phyloP scores from a whole-genome alignment of 64 coral and sea anemone genomes.

The Pachyseris speciosa region DNA sequence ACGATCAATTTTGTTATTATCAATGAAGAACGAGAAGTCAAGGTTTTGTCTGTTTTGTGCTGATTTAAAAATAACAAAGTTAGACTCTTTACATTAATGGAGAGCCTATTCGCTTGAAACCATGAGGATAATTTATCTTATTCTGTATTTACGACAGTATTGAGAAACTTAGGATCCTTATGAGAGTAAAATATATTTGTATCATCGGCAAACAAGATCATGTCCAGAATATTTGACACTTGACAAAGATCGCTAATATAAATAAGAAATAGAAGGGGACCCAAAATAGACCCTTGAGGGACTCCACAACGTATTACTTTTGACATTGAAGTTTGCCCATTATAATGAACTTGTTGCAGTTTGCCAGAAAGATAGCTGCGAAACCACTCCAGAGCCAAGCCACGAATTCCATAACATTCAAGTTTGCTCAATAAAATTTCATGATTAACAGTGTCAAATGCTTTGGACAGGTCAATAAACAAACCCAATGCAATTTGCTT shows the following conservation, averaged over 20 bases:
- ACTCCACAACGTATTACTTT: constrained; percentile 6
- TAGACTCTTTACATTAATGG: constrained; percentile 25
- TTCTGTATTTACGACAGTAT: constrained; percentile 24
- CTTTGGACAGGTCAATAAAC: not conserved
- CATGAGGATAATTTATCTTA: constrained; percentile 12
- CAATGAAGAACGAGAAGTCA: not conserved
- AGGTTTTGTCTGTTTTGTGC: constrained; percentile 11
- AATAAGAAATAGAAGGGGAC: constrained; percentile 44
- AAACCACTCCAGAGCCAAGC: constrained; percentile 26
- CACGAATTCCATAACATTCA: constrained; percentile 15
- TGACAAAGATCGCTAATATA: constrained; percentile 41
- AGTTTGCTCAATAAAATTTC: constrained; percentile 17
- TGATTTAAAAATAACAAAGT: constrained; percentile 49
- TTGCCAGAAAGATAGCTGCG: constrained; percentile 7
- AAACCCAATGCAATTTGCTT: not conserved
- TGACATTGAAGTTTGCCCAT: not conserved
- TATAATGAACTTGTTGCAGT: constrained; percentile 17
- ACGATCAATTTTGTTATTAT: constrained; percentile 24
- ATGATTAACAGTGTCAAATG: constrained; percentile 13
- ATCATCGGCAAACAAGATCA: constrained; percentile 55
- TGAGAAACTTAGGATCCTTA: not conserved
- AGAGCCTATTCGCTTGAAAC: constrained; percentile 38
- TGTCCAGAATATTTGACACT: constrained; percentile 25
- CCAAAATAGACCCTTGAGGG: constrained; percentile 45
- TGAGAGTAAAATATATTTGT: constrained; percentile 46